Percentiles rank a stretch among this genome's conserved stretches.
phyloP scores from a whole-genome alignment of 2,888 invertebrate species.

The Carterocephalus palaemon region DNA sequence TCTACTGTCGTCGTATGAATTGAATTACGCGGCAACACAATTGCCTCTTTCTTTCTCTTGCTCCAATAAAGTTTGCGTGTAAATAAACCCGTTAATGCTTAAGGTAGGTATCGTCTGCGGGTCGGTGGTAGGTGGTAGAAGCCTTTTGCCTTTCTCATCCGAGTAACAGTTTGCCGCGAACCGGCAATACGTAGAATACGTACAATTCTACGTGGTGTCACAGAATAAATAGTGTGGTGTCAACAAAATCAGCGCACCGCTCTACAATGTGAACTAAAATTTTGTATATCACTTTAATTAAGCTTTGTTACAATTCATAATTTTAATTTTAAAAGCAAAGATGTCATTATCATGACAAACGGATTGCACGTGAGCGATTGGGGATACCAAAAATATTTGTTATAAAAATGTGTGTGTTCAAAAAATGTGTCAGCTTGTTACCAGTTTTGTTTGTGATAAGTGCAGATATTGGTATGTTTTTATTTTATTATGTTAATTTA shows the following conservation, averaged over 20 bases:
- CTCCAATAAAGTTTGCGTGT: neutral
- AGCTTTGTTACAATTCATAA: neutral
- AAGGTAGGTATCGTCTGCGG: constrained; percentile 10
- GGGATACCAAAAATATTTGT: neutral
- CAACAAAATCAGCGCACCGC: neutral
- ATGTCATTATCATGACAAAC: neutral
- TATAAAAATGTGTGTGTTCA: constrained; percentile 11
- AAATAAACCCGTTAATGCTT: constrained; percentile 11
- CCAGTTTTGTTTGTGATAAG: constrained; percentile 10
- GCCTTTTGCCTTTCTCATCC: constrained; percentile 13
- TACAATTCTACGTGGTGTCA: no score
- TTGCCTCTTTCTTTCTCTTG: neutral
- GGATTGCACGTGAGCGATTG: neutral
- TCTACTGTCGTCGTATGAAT: no score
- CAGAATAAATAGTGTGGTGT: constrained; percentile 1
- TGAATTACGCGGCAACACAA: neutral
- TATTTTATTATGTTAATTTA: neutral
- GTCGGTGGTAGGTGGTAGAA: neutral
- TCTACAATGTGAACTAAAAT: constrained; percentile 6
- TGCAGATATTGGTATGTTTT: constrained; percentile 12
- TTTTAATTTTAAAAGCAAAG: neutral
- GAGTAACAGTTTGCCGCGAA: constrained; percentile 19
- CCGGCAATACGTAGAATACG: neutral
- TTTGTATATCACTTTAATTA: neutral
- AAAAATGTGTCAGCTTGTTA: constrained; percentile 13